Percentiles rank a stretch among this genome's conserved stretches.
These are phyloP conservation scores for Chaenogobius annularis DNA, from an alignment of 2,113 vertebrate genomes.

Conservation along the genomic window DNA sequence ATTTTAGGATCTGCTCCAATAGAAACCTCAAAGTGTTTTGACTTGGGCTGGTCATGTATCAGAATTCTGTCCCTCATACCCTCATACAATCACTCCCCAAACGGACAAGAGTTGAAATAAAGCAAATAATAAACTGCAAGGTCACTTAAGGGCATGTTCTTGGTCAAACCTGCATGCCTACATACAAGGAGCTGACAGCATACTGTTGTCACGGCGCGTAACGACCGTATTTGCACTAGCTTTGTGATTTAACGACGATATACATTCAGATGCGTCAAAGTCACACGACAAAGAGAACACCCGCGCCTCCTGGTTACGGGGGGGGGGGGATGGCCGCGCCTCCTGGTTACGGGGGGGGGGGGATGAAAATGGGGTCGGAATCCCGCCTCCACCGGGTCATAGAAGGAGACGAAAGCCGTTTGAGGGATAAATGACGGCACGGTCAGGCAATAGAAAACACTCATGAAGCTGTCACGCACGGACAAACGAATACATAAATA, in stretches of 20 bases:
- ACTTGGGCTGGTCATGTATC: neutral
- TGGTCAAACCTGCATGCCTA: slow-evolving; percentile 74
- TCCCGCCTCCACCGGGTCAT: slow-evolving; percentile 25
- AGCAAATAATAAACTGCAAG: slow-evolving; percentile 67
- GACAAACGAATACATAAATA: neutral
- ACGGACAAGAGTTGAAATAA: slow-evolving; percentile 45
- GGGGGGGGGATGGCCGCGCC: no score
- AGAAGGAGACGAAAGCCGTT: neutral
- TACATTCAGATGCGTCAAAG: slow-evolving; percentile 62
- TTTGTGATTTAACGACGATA: slow-evolving; percentile 49
- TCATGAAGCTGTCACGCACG: neutral
- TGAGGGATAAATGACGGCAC: neutral
- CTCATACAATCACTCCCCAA: slow-evolving; percentile 35
- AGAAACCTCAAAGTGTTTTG: slow-evolving; percentile 10
- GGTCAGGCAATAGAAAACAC: neutral
- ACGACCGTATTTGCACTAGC: slow-evolving; percentile 44
- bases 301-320: slow-evolving; percentile 37
- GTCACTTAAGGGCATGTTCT: slow-evolving; percentile 73
- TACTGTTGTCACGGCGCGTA: slow-evolving; percentile 47
- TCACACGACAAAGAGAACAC: slow-evolving; percentile 40
- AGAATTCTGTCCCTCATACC: slow-evolving; percentile 23
- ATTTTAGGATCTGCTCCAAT: slow-evolving; percentile 35
- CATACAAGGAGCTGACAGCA: slow-evolving; percentile 65
- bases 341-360: slow-evolving; percentile 46
- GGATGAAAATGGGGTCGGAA: slow-evolving; percentile 8